Evolutionary conservation across 2,888 invertebrate species (phyloP), one percentile per base, ranked within the genome.

Genomic region (Microctonus brassicae): DNA sequence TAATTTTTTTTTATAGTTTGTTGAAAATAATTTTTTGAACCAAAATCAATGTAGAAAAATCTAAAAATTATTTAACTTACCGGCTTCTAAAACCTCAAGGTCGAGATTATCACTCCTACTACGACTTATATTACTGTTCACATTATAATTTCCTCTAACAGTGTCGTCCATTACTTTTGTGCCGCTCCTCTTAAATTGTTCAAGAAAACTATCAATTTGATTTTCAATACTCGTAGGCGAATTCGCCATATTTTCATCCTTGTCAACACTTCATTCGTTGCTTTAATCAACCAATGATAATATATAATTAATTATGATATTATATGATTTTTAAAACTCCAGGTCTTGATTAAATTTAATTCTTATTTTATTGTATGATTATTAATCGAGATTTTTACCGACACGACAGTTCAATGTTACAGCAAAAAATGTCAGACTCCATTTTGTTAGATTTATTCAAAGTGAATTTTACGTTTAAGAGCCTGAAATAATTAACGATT

Each of bases 181-280:
- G 80, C 94, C 94, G 89, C 93, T 94, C 78, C 92, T 91, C 86
- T 94, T 94, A 86, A 94, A 94, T 86, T 94, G 94, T 89, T 94
- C 94, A 87, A 94, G 89, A 89, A 94, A 94, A 89, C 92, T 93
- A 91, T 94, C 94, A 89, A 94, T 94, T 90, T 94, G 94, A 83
- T 92, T 93, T 89, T 94, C 94, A 87, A 94, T 92, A 80, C 91
- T 94, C 78, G 92, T 91, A 77, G 92, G 92, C 81, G 93, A 92
- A 86, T 88, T 90, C 79, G 91, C 91, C 91, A 92, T 92, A 85
- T 79, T 82, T 75, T 74, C 39, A 71, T 73, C 64, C 76, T 47
- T 47, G 60, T 29, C 52, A 52, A 53, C 52, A 53, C 60, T 61
- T 42, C 29, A 11, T 22, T 42, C 52, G 20, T 22, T 22, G 42